A percentile compares a stretch with the other conserved stretches of the same genome.
Conservation (phyloP, 2,113 vertebrate genomes). For the Macheiramphus alcinus region DNA sequence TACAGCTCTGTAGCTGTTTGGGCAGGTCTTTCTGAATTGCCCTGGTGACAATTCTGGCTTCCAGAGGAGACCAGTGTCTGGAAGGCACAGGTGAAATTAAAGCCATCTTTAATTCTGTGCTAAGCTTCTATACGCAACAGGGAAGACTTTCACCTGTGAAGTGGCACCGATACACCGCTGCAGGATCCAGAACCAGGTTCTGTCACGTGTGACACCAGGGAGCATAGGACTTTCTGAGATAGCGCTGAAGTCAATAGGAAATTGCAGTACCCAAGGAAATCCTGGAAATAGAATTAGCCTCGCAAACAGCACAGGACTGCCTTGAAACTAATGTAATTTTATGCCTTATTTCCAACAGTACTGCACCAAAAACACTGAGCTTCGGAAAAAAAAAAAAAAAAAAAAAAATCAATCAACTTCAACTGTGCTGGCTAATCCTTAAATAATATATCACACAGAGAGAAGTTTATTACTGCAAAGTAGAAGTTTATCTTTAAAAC, state of each 20-base stretch:
- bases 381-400: background rate
- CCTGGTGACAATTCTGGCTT: background rate
- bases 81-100: background rate
- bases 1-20: background rate
- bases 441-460: background rate
- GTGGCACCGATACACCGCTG: rapidly evolving
- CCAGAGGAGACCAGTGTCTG: background rate
- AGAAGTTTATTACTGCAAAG: background rate
- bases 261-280: background rate
- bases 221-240: background rate
- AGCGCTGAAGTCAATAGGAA: background rate
- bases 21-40: background rate
- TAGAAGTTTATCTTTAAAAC: constrained; percentile 10
- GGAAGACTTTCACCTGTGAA: background rate
- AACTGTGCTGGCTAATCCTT: background rate
- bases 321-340: background rate
- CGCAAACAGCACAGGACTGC: background rate
- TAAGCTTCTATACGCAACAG: background rate
- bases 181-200: background rate
- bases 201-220: rapidly evolving
- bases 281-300: background rate
- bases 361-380: background rate
- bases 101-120: background rate
- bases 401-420: background rate
- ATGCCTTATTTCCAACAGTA: background rate